Conservation (phyloP, 2,113 vertebrate species). For the Callipepla squamata region DNA sequence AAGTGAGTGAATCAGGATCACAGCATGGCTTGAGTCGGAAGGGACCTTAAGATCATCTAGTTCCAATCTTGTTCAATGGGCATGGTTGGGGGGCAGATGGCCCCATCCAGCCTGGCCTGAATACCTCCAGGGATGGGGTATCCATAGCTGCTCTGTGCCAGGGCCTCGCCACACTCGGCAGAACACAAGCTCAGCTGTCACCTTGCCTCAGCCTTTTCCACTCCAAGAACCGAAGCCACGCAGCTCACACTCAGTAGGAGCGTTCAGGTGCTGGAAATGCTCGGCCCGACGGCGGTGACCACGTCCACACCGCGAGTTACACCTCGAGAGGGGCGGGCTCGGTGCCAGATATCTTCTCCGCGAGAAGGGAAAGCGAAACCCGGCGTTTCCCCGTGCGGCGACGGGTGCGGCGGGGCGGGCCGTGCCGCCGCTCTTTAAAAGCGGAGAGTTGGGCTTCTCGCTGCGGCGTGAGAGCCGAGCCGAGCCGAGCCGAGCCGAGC, state of each 20-base stretch:
- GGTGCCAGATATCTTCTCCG: not conserved
- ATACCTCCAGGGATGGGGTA: too few relatives aligned
- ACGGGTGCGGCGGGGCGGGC: accelerated
- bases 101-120: too few relatives aligned
- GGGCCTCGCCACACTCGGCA: not conserved
- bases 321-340: not conserved
- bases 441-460: not conserved
- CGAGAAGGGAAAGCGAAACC: conserved; percentile 51
- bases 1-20: not conserved
- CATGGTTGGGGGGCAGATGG: too few relatives aligned
- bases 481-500: not conserved
- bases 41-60: too few relatives aligned
- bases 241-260: not conserved
- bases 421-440: not conserved
- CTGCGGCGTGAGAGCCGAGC: not conserved
- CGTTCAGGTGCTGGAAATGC: accelerated
- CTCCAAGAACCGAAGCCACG: not conserved
- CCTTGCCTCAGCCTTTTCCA: not conserved
- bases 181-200: not conserved
- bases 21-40: too few relatives aligned
- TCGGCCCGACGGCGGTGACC: too few relatives aligned
- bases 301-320: not conserved
- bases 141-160: too few relatives aligned
- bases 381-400: not conserved
- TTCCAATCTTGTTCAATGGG: too few relatives aligned